Evolutionary conservation across 2,888 invertebrate genomes (phyloP).

Genomic region (Syritta pipiens): DNA sequence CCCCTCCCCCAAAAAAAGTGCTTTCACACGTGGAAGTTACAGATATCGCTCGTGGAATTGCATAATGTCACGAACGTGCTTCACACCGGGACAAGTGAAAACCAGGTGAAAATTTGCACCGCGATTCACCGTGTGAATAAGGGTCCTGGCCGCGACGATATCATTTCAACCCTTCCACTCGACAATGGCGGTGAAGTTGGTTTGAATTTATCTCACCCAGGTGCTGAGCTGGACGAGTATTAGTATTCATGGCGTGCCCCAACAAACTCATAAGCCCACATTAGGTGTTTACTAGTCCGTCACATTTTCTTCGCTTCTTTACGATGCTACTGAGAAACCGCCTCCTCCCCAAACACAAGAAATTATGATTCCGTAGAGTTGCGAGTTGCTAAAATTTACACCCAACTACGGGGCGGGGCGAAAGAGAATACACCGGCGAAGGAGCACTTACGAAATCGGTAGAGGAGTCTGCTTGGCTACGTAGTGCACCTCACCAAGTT

Average conservation of each 20-base stretch:
- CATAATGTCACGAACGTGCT: slow-evolving; percentile 64
- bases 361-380: slow-evolving; percentile 48
- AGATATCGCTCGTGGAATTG: slow-evolving; percentile 52
- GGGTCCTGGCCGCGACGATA: slow-evolving; percentile 15
- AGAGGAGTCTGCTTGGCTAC: background rate
- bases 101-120: slow-evolving; percentile 45
- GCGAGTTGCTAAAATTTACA: slow-evolving; percentile 26
- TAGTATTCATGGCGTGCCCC: slow-evolving; percentile 72
- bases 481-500: too few relatives aligned
- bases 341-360: slow-evolving; percentile 4
- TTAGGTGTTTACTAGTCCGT: slow-evolving; percentile 73
- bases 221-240: slow-evolving; percentile 68
- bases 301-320: slow-evolving; percentile 53
- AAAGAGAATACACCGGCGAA: background rate
- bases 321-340: background rate
- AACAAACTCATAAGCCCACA: slow-evolving; percentile 71
- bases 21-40: slow-evolving; percentile 47
- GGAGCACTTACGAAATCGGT: slow-evolving; percentile 14
- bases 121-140: slow-evolving; percentile 39
- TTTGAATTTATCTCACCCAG: slow-evolving; percentile 49
- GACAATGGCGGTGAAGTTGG: background rate
- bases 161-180: slow-evolving; percentile 30
- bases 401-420: background rate
- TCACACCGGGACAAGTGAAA: slow-evolving; percentile 15
- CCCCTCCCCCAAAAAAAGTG: too few relatives aligned